Evolutionary conservation across 2,113 vertebrate genomes (phyloP).

Genomic region (Helogale parvula): DNA sequence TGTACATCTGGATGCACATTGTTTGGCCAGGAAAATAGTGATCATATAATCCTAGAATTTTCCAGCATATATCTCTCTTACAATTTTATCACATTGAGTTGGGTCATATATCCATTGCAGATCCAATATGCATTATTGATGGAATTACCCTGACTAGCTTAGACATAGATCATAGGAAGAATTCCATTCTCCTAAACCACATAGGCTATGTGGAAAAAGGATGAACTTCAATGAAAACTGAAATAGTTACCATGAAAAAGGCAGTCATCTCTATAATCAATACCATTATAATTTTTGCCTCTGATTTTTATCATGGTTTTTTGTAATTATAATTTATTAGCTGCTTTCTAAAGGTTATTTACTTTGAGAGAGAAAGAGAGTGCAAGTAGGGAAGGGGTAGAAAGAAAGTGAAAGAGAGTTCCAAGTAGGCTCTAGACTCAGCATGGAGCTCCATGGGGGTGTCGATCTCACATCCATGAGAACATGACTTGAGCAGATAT

Average conservation of each 20-base stretch:
- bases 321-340: not conserved
- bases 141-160: not conserved
- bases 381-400: no score
- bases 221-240: not conserved
- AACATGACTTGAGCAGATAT: no score
- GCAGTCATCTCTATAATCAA: not conserved
- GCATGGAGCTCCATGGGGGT: no score
- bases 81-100: not conserved
- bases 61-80: not conserved
- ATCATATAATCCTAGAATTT: not conserved
- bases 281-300: not conserved
- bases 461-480: no score
- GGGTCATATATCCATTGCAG: not conserved
- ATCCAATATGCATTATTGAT: not conserved
- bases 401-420: no score
- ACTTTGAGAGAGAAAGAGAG: no score
- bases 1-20: not conserved
- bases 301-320: not conserved
- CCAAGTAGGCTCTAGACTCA: no score
- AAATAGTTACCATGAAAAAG: not conserved
- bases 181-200: not conserved
- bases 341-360: not conserved
- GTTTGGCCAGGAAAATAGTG: not conserved
- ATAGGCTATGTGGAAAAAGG: not conserved
- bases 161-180: not conserved